Percentiles rank a stretch among this genome's conserved stretches.
Conservation (phyloP, 2,888 invertebrate genomes). For the Rhogogaster chlorosoma region DNA sequence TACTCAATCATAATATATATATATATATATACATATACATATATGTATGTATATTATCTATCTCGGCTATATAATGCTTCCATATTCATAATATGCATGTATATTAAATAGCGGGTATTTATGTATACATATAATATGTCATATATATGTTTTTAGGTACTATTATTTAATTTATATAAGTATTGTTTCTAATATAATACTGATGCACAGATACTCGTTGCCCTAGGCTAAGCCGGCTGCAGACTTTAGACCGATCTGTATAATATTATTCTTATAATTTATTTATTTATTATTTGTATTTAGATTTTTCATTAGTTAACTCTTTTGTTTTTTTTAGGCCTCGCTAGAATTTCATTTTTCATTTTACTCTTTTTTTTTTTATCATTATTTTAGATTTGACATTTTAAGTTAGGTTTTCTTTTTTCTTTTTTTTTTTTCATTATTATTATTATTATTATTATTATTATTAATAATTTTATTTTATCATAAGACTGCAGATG, state of each 20-base stretch:
- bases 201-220: constrained; percentile 71
- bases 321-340: constrained; percentile 46
- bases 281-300: constrained; percentile 31
- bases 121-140: neutral
- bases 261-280: neutral
- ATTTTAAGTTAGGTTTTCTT: constrained; percentile 43
- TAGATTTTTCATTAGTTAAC: constrained; percentile 27
- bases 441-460: constrained; percentile 19
- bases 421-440: constrained; percentile 42
- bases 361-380: constrained; percentile 45
- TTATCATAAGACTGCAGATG: neutral
- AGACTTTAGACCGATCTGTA: constrained; percentile 48
- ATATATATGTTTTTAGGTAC: neutral
- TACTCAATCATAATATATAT: too few relatives aligned
- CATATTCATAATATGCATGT: constrained; percentile 6
- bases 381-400: constrained; percentile 53
- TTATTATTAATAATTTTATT: constrained; percentile 29
- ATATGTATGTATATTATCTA: neutral
- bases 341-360: constrained; percentile 30
- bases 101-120: constrained; percentile 15
- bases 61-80: constrained; percentile 51
- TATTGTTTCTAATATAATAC: constrained; percentile 72
- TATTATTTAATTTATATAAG: constrained; percentile 36
- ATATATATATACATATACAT: neutral
- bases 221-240: constrained; percentile 62